Base-by-base conservation (phyloP, 2,113 vertebrate species). In the Psettodes erumei region DNA sequence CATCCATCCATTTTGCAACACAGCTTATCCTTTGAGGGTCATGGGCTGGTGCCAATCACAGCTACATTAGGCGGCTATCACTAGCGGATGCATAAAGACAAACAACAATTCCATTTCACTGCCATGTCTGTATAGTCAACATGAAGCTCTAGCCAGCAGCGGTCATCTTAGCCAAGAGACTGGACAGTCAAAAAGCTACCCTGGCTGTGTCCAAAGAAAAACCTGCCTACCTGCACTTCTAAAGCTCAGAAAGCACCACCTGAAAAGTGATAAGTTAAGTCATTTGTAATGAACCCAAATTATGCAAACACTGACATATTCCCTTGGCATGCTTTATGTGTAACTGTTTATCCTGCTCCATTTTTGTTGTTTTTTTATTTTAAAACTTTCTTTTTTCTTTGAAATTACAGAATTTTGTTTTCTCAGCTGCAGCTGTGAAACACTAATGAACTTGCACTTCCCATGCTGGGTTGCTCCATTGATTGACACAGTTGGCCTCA, bases 371-470 rank as follows among this genome's bases (percentile, higher is more conserved):
- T 48, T 18, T 64, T 27, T 16, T 18, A 21, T 47, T 84, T 51
- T 59, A 0, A 72, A 65, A 78, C 6, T 60, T 82, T 71, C 6
- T 43, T 56, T 63, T 67, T 66, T 58, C 32, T 58, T 8, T 13
- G n/a, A 58, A 30, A 25, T 47, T 27, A 64, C 61, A 48, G 75
- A n/a, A n/a, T n/a, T 73, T 88, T 28, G 45, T 50, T 68, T 64
- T 68, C 78, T 78, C 64, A 66, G 77, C 66, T 71, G 65, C 72
- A 64, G 38, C 42, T 59, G 45, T 71, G 73, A 69, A 76, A 78
- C 50, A 69, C 32, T 80, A 83, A 91, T 86, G 80, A 84, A 85
- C 73, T 71, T 58, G 64, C 38, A 30, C 64, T 75, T 66, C 27
- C 30, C 77, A 53, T 58, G 69, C 80, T 82, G 83, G 56, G 65